These are phyloP conservation scores for Heliconius ismenius DNA, from an alignment of 2,888 invertebrate species.

Conservation along the genomic window DNA sequence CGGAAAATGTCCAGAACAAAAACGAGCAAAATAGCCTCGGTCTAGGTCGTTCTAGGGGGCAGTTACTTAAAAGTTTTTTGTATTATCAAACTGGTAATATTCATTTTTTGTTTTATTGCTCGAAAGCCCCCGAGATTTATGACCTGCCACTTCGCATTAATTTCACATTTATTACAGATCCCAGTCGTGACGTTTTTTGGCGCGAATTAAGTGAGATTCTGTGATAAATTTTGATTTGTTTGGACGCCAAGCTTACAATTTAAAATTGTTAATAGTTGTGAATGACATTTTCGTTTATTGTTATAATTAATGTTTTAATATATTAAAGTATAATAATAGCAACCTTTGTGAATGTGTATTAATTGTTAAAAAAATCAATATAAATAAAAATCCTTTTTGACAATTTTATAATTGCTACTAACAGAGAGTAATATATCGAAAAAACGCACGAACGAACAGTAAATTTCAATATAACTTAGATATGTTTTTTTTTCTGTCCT, in stretches of 20 bases:
- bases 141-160: constrained; percentile 77
- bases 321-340: background rate
- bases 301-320: background rate
- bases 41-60: constrained; percentile 62
- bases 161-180: constrained; percentile 76
- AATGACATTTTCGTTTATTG: background rate
- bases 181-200: constrained; percentile 46
- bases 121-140: constrained; percentile 74
- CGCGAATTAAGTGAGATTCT: constrained; percentile 32
- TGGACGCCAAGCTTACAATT: constrained; percentile 19
- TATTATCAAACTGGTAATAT: constrained; percentile 77
- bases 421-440: no score
- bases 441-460: no score
- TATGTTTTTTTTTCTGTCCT: no score
- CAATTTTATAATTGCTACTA: no score
- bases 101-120: constrained; percentile 78
- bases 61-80: constrained; percentile 71
- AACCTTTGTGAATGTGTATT: background rate
- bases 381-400: no score
- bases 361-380: background rate
- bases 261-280: constrained; percentile 11
- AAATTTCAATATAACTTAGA: no score
- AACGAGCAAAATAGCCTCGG: constrained; percentile 41
- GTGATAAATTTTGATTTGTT: constrained; percentile 32
- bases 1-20: constrained; percentile 51